A percentile compares a stretch with the other conserved stretches of the same genome.
These are phyloP conservation scores for Syngnathoides biaculeatus DNA, from an alignment of 2,113 vertebrate genomes.

Conservation along the genomic window DNA sequence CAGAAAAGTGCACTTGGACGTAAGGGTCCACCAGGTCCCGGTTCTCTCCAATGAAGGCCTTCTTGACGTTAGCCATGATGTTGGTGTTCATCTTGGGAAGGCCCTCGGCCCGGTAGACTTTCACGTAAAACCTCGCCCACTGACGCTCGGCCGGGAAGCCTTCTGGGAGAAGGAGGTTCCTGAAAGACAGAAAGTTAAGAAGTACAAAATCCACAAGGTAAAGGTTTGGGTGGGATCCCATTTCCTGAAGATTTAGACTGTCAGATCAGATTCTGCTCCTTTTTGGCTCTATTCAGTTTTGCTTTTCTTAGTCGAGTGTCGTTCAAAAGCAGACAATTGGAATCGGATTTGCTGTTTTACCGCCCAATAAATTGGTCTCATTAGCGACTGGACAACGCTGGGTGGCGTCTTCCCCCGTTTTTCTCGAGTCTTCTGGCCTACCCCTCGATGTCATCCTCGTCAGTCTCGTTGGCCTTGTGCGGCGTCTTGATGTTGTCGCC, in stretches of 20 bases:
- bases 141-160: constrained; percentile 89
- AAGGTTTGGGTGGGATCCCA: background rate
- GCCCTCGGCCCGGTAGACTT: constrained; percentile 89
- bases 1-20: constrained; percentile 90
- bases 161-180: constrained; percentile 91
- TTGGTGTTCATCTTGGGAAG: constrained; percentile 97
- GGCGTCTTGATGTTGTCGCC: constrained; percentile 97
- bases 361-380: too few relatives aligned
- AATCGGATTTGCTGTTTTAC: too few relatives aligned
- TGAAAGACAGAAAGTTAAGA: constrained; percentile 46
- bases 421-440: constrained; percentile 56
- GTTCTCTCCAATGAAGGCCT: constrained; percentile 94
- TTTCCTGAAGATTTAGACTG: too few relatives aligned
- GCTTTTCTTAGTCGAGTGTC: too few relatives aligned
- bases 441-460: constrained; percentile 95
- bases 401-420: background rate
- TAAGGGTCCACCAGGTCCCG: constrained; percentile 96
- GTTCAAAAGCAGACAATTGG: too few relatives aligned
- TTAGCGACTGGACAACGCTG: background rate
- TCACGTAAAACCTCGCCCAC: constrained; percentile 93
- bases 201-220: background rate
- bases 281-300: too few relatives aligned
- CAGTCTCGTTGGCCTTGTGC: constrained; percentile 90
- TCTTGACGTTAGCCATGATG: constrained; percentile 98
- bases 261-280: too few relatives aligned